Evolutionary conservation across 2,888 invertebrate genomes (phyloP), one percentile per base, ranked within the genome.

Genomic region (Altica lythri): DNA sequence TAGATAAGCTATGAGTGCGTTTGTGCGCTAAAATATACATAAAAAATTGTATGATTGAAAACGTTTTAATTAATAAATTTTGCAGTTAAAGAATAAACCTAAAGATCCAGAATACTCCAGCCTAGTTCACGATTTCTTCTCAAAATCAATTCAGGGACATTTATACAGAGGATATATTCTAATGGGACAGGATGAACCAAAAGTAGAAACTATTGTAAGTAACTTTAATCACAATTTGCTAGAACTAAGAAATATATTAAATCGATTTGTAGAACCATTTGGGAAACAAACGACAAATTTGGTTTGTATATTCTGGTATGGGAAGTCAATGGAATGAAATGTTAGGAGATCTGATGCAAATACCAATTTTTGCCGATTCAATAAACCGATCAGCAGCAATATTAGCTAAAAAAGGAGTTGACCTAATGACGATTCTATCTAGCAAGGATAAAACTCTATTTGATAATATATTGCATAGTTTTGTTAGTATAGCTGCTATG

Each of bases 271-370:
- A 76, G 75, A 73, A 72, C 52, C 71, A 68, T 56, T 67, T 71
- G 48, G 76, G 76, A 17, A 74, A 72, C 51, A 76, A 75, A 53
- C 66, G 75, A 13, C 84, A 85, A 40, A 68, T 79, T 18, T 89
- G 87, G 86, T 88, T 82, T 69, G 79, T 88, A 13, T 88, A 85
- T 76, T 83, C 87, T 54, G 89, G 89, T 25, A 89, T 89, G 88
- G 89, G 88, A 4, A 83, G 84, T 13, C 88, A 89, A 72, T 89
- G 88, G 88, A 73, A 79, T 46, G 83, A 83, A 37, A 86, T 86
- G 89, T 86, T 84, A 0, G 77, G 79, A 12, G 81, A 83, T 38
- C 76, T 91, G 59, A 81, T 91, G 82, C 73, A 77, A 55, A 72
- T 90, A 10, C 85, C 86, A 10, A 74, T 83, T 10, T 90, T 90